These are phyloP conservation scores for Enhydra lutris DNA, from an alignment of 2,113 vertebrate genomes.

Conservation along the genomic window DNA sequence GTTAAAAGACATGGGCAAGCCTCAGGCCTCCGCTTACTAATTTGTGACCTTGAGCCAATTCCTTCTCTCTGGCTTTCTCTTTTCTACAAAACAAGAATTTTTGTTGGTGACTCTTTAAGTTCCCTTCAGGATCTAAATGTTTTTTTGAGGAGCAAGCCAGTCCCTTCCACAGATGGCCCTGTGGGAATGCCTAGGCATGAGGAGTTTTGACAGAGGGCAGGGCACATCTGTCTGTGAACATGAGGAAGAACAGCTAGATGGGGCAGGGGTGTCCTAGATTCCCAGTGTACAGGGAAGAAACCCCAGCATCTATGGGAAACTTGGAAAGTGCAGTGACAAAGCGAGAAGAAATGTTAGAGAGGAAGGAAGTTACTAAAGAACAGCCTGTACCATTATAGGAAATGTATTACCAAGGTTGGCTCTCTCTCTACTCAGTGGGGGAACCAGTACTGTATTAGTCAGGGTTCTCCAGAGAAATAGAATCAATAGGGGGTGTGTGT, in stretches of 20 bases:
- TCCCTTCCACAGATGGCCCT: not conserved
- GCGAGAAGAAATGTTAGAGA: not conserved
- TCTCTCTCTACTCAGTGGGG: not conserved
- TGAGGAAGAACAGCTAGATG: not conserved
- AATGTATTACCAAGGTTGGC: not conserved
- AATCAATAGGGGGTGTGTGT: not conserved
- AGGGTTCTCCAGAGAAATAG: not conserved
- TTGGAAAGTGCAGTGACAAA: not conserved
- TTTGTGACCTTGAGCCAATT: not conserved
- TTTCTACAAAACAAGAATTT: not conserved
- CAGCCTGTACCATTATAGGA: not conserved
- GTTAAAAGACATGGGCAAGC: not conserved
- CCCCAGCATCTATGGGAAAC: not conserved
- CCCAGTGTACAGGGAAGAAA: not conserved
- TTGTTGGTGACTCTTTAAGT: not conserved
- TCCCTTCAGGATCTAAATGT: constrained; percentile 16
- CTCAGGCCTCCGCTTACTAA: not conserved
- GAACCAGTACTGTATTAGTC: not conserved
- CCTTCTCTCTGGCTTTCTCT: not conserved
- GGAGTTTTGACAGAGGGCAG: not conserved
- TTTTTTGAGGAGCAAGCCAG: not conserved
- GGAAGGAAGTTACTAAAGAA: not conserved
- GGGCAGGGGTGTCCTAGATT: not conserved
- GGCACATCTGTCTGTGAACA: not conserved
- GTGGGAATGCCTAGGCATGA: not conserved